Evolutionary conservation across 2,888 invertebrate genomes (phyloP), one percentile per base, ranked within the genome.

Genomic region (Apodemia mormo): DNA sequence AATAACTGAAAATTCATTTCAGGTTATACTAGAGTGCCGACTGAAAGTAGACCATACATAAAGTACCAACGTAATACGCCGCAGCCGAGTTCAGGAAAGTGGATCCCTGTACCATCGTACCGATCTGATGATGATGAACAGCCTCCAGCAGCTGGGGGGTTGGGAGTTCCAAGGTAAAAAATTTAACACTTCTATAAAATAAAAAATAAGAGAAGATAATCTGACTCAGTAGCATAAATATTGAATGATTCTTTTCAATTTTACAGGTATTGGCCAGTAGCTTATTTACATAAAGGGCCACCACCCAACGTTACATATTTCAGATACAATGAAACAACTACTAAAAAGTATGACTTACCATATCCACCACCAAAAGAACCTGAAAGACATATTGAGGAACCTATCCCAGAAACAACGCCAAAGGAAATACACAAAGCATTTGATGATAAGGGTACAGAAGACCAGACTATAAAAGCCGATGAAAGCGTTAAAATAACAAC

Each of bases 201-300:
- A 22, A 0, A 0, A 22, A 22, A 22, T 22, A 22, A 22, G 22
- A 22, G 22, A 22, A 22, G 0, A 22, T 22, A 22, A 22, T 22
- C 22, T 22, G 22, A 22, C 22, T 0, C 22, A 22, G 22, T 22
- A 0, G 22, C 22, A 0, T 22, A 22, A 22, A 22, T 22, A 22
- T 22, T 22, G 0, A 22, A 22, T 40, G 7, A 0, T 5, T 8
- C 8, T 40, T 40, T 40, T 40, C 8, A 0, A 37, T 40, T 40
- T 49, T 49, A 4, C 49, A 49, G 49, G 14, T 94, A 94, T 76
- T 97, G 97, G 97, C 97, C 97, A 0, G 96, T 97, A 29, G 96
- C 96, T 0, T 97, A 97, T 82, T 92, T 97, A 0, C 97, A 97
- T 80, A 95, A 95, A 83, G 95, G 96, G 72, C 95, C 95, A 52